A percentile compares a stretch with the other conserved stretches of the same genome.
These are phyloP conservation scores for Nothoprocta perdicaria DNA, from an alignment of 2,113 vertebrate genomes.

Conservation along the genomic window DNA sequence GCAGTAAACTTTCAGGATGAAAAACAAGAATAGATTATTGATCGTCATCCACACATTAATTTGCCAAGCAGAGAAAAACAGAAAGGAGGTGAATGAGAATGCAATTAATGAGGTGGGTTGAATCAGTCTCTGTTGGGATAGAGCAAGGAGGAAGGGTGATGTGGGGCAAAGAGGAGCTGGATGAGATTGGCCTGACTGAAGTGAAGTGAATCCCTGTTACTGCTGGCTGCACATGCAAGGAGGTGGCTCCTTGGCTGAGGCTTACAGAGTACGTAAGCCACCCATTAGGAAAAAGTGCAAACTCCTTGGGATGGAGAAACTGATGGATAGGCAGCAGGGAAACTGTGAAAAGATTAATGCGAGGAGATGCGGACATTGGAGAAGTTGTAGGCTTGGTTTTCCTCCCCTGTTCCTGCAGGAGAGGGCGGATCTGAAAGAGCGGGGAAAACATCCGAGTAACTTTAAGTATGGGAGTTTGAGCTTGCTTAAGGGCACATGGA, in stretches of 20 bases:
- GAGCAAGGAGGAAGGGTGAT: neutral
- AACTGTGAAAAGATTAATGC: neutral
- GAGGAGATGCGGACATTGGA: neutral
- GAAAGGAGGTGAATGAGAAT: neutral
- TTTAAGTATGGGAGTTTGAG: neutral
- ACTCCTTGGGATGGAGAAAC: neutral
- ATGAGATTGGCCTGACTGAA: neutral
- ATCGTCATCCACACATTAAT: neutral
- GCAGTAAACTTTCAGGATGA: neutral
- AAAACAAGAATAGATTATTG: neutral
- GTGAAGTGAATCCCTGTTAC: too few species aligned
- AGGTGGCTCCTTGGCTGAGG: too few species aligned
- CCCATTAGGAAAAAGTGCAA: neutral
- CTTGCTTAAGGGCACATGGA: neutral
- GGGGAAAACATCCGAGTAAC: neutral
- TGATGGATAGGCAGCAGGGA: neutral
- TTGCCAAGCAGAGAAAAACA: neutral
- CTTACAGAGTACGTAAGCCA: too few species aligned
- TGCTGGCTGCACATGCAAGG: too few species aligned
- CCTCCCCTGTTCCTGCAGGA: neutral
- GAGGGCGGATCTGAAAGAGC: neutral
- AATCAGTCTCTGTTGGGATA: neutral
- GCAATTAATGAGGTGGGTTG: neutral
- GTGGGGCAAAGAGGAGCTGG: neutral
- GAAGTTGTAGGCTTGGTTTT: neutral